Conservation (phyloP, 2,113 vertebrate genomes). For the Gymnarchus niloticus region DNA sequence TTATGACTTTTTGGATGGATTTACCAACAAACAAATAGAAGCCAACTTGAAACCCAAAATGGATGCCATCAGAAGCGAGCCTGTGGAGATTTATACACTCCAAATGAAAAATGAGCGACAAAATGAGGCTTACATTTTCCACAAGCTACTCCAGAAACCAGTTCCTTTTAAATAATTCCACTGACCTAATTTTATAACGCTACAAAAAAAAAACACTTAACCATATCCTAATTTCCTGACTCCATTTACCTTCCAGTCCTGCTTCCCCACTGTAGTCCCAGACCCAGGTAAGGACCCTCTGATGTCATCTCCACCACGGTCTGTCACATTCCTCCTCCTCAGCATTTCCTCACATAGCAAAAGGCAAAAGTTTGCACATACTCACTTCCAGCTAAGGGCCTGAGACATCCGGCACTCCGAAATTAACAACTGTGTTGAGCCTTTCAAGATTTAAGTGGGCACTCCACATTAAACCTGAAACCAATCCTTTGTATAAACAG, state of each 20-base stretch:
- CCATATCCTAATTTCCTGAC: neutral
- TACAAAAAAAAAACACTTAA: neutral
- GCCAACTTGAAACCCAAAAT: neutral
- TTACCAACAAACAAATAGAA: neutral
- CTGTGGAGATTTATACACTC: neutral
- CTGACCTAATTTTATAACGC: slow-evolving; percentile 8
- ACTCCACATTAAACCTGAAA: neutral
- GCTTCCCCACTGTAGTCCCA: neutral
- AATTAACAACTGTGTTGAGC: neutral
- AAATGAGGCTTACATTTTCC: neutral
- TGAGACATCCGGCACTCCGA: neutral
- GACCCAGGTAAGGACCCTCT: neutral
- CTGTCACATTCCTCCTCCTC: neutral
- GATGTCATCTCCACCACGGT: neutral
- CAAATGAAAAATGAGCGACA: neutral
- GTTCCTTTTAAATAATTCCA: neutral
- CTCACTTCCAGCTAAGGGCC: neutral
- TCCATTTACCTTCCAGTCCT: neutral
- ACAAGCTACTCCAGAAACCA: neutral
- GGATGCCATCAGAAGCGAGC: neutral
- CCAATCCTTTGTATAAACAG: no score
- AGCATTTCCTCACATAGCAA: neutral
- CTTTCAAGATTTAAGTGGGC: neutral
- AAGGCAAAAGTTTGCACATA: neutral
- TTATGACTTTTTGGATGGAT: neutral